phyloP scores from a whole-genome alignment of 1,140 invertebrate species.

The Coelopa frigida region DNA sequence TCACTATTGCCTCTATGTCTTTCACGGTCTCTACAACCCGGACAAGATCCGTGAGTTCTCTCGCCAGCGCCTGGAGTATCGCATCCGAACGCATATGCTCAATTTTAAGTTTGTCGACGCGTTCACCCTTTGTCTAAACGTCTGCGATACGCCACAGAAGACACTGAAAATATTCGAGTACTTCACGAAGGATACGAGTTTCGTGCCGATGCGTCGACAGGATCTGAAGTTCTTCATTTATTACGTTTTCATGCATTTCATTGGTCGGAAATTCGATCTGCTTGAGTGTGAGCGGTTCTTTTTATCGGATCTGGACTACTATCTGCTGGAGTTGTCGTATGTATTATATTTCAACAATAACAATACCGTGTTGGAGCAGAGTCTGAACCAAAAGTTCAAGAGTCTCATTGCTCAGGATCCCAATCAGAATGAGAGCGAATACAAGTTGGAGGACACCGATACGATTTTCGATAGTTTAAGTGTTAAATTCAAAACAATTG shows the following conservation, averaged over 20 bases:
- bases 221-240: slow-evolving; percentile 43
- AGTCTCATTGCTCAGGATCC: slow-evolving; percentile 26
- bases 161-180: slow-evolving; percentile 42
- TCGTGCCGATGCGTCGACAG: slow-evolving; percentile 35
- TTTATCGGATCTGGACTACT: slow-evolving; percentile 40
- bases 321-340: slow-evolving; percentile 39
- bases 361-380: slow-evolving; percentile 38
- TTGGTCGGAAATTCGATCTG: slow-evolving; percentile 35
- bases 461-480: slow-evolving; percentile 40
- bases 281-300: slow-evolving; percentile 39
- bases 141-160: slow-evolving; percentile 26
- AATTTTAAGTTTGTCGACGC: slow-evolving; percentile 42
- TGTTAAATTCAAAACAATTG: slow-evolving; percentile 41
- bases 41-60: slow-evolving; percentile 46
- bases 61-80: slow-evolving; percentile 34
- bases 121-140: slow-evolving; percentile 34
- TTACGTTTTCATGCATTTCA: slow-evolving; percentile 37
- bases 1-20: slow-evolving; percentile 52
- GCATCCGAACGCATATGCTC: slow-evolving; percentile 39
- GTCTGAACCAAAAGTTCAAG: slow-evolving; percentile 41
- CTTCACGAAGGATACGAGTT: slow-evolving; percentile 43
- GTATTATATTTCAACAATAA: slow-evolving; percentile 44
- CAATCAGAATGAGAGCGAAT: not conserved
- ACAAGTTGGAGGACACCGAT: slow-evolving; percentile 32
- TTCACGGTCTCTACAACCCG: slow-evolving; percentile 49